phyloP scores from a whole-genome alignment of 2,797 vertebrate species.

The Rhinichthys osculus region DNA sequence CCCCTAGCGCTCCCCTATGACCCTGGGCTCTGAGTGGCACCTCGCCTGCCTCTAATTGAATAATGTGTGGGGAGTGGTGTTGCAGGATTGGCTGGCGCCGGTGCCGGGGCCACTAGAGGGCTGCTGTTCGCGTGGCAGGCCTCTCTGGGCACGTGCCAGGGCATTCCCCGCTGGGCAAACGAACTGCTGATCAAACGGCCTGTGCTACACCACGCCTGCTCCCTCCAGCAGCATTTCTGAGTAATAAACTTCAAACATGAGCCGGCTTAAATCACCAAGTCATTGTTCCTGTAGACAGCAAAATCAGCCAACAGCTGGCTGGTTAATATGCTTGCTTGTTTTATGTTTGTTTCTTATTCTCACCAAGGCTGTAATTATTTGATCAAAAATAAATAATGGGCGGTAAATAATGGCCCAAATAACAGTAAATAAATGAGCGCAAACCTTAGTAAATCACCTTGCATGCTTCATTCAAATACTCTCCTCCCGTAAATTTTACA shows the following conservation, averaged over 20 bases:
- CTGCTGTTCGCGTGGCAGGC: constrained; percentile 51
- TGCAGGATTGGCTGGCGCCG: constrained; percentile 55
- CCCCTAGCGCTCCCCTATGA: constrained; percentile 16
- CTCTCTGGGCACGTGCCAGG: constrained; percentile 54
- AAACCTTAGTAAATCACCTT: no score
- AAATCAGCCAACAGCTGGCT: background rate
- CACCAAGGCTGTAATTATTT: background rate
- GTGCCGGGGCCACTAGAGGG: constrained; percentile 24
- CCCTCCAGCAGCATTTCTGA: constrained; percentile 38
- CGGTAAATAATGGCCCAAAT: no score
- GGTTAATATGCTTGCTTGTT: constrained; percentile 1
- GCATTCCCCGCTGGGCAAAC: constrained; percentile 55
- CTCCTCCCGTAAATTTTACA: no score
- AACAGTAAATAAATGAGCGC: no score
- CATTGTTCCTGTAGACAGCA: constrained; percentile 13
- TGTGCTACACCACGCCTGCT: constrained; percentile 33
- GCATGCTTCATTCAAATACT: no score
- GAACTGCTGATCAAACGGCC: constrained; percentile 43
- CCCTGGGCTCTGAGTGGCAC: constrained; percentile 51
- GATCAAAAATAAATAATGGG: background rate
- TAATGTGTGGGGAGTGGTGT: constrained; percentile 57
- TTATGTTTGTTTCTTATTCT: background rate
- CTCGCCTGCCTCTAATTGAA: constrained; percentile 65
- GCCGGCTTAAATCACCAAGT: constrained; percentile 21
- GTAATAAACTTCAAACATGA: constrained; percentile 50